Percentiles rank a stretch among this genome's conserved stretches.
Conservation (phyloP, 2,888 invertebrate genomes). For the Dysmachus trigonus region DNA sequence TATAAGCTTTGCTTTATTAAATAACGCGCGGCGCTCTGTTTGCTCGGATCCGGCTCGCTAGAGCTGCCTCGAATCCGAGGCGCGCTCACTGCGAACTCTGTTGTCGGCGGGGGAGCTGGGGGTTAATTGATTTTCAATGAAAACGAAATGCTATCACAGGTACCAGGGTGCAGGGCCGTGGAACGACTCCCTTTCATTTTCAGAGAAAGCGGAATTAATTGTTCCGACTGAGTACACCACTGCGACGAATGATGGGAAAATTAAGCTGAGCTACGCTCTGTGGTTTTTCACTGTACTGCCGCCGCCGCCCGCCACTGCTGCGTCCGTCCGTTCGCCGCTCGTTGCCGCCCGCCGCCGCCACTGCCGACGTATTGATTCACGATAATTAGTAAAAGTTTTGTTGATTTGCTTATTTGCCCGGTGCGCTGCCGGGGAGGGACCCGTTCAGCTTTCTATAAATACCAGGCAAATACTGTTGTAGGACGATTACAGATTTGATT, state of each 20-base stretch:
- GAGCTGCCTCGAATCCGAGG: no score
- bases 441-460: background rate
- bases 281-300: background rate
- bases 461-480: background rate
- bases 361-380: conserved; percentile 4
- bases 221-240: background rate
- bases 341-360: background rate
- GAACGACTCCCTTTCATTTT: background rate
- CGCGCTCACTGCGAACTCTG: background rate
- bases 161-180: background rate
- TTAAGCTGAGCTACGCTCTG: background rate
- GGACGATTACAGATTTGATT: background rate
- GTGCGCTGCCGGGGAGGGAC: background rate
- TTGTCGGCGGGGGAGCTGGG: background rate
- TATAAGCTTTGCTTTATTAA: background rate
- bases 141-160: background rate
- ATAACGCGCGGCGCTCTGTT: background rate
- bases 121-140: conserved; percentile 33
- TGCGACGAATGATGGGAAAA: background rate
- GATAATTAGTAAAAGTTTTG: conserved; percentile 16
- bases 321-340: background rate
- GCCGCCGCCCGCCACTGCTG: no score
- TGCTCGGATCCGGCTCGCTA: background rate
- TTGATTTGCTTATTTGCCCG: background rate
- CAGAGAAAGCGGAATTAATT: conserved; percentile 19